Evolutionary conservation across 1,140 invertebrate species (phyloP).

Genomic region (Anastrepha obliqua): DNA sequence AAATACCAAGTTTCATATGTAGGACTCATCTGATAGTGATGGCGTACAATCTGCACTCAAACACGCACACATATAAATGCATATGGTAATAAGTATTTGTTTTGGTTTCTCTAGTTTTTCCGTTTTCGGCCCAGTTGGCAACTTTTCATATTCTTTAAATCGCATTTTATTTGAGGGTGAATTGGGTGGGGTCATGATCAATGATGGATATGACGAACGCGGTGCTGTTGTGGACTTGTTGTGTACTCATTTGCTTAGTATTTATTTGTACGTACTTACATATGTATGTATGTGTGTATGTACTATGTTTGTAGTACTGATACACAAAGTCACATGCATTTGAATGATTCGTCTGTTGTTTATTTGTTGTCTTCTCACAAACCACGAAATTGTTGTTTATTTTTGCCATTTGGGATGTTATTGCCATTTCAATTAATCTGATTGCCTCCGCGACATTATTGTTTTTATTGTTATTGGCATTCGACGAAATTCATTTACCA

Average conservation of each 20-base stretch:
- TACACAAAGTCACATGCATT: background rate
- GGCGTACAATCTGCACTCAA: background rate
- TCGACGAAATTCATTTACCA: conserved; percentile 30
- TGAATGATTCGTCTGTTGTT: conserved; percentile 21
- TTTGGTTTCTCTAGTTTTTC: background rate
- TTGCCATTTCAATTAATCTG: conserved; percentile 26
- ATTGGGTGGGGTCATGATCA: background rate
- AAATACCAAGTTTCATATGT: background rate
- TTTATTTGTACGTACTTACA: background rate
- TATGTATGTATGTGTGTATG: background rate
- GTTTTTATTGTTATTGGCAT: background rate
- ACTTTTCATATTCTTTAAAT: background rate
- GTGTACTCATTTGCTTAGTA: background rate
- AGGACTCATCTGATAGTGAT: background rate
- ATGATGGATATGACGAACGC: background rate
- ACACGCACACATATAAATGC: background rate
- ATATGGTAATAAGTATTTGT: background rate
- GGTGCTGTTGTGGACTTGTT: background rate
- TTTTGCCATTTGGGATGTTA: background rate
- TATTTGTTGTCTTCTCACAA: background rate
- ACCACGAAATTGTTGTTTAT: background rate
- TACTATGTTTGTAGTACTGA: background rate
- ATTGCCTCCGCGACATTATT: background rate
- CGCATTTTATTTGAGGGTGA: background rate
- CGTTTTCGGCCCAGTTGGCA: conserved; percentile 12